These are phyloP conservation scores for Thryonomys swinderianus DNA, from an alignment of 2,113 vertebrate species.

Conservation along the genomic window DNA sequence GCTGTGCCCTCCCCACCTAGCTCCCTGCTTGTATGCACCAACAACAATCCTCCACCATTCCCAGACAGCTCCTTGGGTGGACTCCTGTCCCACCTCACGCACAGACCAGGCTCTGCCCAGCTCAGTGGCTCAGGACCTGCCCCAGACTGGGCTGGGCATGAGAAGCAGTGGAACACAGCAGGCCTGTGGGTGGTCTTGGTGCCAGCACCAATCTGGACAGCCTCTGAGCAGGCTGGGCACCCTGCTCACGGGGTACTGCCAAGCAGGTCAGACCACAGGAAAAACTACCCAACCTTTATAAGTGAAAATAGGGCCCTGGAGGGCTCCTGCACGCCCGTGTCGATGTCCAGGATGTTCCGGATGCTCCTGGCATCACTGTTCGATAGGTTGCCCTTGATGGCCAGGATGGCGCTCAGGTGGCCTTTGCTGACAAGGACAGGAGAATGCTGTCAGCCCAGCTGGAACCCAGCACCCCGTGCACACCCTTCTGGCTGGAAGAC, in stretches of 20 bases:
- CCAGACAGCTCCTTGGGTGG: not conserved
- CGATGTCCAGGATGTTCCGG: constrained; percentile 85
- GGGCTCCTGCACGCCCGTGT: rapidly evolving
- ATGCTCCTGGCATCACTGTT: constrained; percentile 85
- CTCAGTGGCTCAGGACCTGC: not conserved
- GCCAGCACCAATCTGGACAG: rapidly evolving
- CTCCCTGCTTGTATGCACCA: rapidly evolving
- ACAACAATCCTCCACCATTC: rapidly evolving
- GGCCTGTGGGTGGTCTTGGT: rapidly evolving
- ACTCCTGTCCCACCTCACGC: not conserved
- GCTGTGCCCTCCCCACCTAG: not conserved
- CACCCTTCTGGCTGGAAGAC: rapidly evolving
- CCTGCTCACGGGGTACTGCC: rapidly evolving
- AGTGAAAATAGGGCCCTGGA: constrained; percentile 76
- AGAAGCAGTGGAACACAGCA: not conserved
- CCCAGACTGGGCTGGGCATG: not conserved
- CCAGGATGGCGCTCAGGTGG: constrained; percentile 90
- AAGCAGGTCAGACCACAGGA: not conserved
- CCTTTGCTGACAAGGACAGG: constrained; percentile 85
- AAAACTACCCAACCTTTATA: constrained; percentile 73
- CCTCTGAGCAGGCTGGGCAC: no score
- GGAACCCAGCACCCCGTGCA: not conserved
- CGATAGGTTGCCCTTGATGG: constrained; percentile 90
- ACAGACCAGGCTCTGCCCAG: rapidly evolving
- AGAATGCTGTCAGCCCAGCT: not conserved